phyloP scores from a whole-genome alignment of 2,888 invertebrate species.

The Ophion ellenae region DNA sequence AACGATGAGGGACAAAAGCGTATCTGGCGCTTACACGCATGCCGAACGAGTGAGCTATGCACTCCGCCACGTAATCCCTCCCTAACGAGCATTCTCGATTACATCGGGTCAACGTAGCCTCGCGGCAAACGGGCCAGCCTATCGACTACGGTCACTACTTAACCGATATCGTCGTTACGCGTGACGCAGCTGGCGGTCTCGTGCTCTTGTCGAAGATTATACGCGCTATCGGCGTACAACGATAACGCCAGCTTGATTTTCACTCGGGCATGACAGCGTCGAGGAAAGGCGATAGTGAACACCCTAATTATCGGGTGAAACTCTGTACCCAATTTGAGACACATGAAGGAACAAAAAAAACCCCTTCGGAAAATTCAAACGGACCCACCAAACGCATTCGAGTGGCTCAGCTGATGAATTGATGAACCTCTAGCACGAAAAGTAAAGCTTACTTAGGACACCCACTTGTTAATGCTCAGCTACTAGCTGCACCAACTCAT shows the following conservation, averaged over 20 bases:
- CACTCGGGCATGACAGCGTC: not conserved
- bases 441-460: no score
- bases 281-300: no score
- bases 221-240: slow-evolving; percentile 44
- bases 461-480: no score
- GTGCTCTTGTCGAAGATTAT: slow-evolving; percentile 50
- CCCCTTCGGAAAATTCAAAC: no score
- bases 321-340: no score
- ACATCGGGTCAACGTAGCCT: slow-evolving; percentile 54
- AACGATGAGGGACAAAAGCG: slow-evolving; percentile 31
- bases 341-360: no score
- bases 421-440: no score
- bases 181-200: slow-evolving; percentile 39
- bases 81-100: slow-evolving; percentile 56
- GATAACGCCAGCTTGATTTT: slow-evolving; percentile 41
- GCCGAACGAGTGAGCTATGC: slow-evolving; percentile 26
- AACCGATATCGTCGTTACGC: slow-evolving; percentile 57
- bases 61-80: slow-evolving; percentile 14
- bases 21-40: not conserved
- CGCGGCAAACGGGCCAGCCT: slow-evolving; percentile 23
- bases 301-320: no score
- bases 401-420: no score
- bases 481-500: no score
- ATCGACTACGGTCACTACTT: slow-evolving; percentile 32
- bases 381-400: no score